Base-by-base conservation (phyloP, 2,797 vertebrate species). In the Phrynocephalus forsythii region DNA sequence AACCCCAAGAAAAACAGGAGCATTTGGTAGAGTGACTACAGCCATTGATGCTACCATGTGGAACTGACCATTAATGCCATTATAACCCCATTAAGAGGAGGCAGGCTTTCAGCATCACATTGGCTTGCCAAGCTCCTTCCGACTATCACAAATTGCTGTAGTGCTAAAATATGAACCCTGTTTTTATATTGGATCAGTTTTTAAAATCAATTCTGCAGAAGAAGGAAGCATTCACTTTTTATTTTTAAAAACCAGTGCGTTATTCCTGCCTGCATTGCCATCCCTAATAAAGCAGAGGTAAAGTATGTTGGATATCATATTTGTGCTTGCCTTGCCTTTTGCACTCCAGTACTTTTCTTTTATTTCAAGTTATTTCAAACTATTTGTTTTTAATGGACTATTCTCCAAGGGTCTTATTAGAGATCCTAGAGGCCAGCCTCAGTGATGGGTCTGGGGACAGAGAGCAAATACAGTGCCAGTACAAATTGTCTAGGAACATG, bases 321-420 rank as follows among this genome's bases (percentile, higher is more conserved):
- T 13, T 52, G 86, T 30, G 18, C 0, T 28, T 92, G 78, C 28
- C 0, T 1, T 6, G 10, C 20, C 33, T 88, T 94, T 88, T 79
- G 48, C n/a, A 52, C n/a, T 77, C 4, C 56, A 87, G 66, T 2
- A 72, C 13, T 87, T 60, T 83, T 1, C 24, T 90, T 91, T 89
- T 0, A 81, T 85, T 88, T 85, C 18, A 86, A 89, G 50, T 80
- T 26, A 84, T 84, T 85, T 81, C 85, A 79, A 84, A 79, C 22
- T 79, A 71, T 82, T 79, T 87, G 79, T 67, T 89, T 88, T 89
- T 87, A 87, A 78, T 75, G 38, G 11, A 22, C 2, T 63, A 5
- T 52, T 26, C 1, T 75, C 22, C 48, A 72, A 7, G 6, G 28
- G 6, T 89, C 76, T 86, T 87, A 16, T 89, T 87, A 87, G 20